Base-by-base conservation (phyloP, 2,113 vertebrate species). In the Pseudonaja textilis region DNA sequence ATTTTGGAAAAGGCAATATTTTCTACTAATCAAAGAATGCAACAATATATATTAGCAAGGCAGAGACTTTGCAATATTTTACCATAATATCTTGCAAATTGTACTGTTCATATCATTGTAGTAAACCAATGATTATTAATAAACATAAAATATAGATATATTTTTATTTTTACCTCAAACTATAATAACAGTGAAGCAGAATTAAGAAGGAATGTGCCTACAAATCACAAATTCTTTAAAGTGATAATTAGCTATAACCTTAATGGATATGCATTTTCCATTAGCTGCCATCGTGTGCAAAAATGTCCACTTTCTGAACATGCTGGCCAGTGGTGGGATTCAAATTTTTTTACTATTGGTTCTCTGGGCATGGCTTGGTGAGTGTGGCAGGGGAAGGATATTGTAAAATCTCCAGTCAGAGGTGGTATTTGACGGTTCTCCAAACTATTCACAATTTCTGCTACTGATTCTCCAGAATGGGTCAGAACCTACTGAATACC, bases 191-290 rank as follows among this genome's bases (percentile, higher is more conserved):
- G 6, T 22, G 34, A 81, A 39, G 18, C 34, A 39, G 18, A 81
- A 81, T 81, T 81, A 81, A 81, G 34, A 81, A 81, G 18, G 34
- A 22, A 39, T 0, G 1, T 81, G 18, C 8, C 6, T 88, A 56
- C 87, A n/a, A 88, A 9, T 88, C n/a, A 12, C 29, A 88, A 34
- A 55, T 56, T 88, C 7, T 2, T 52, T 18, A 34, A 54, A 56
- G n/a, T 54, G 4, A 56, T 54, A 54, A 54, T 6, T 54, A 20
- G 34, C 54, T 57, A 64, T 93, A 88, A 59, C 94, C 93, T 95
- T 97, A 89, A 93, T 1, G 55, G 29, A 95, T 69, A 95, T 90
- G 95, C 25, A 92, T 96, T 96, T 97, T 95, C 92, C 90, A 90
- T 81, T 95, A 95, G 93, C 45, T 96, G 69, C 34, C 94, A 93